A percentile compares a stretch with the other conserved stretches of the same genome.
Conservation (phyloP, 2,888 invertebrate species). For the Ophion ellenae region DNA sequence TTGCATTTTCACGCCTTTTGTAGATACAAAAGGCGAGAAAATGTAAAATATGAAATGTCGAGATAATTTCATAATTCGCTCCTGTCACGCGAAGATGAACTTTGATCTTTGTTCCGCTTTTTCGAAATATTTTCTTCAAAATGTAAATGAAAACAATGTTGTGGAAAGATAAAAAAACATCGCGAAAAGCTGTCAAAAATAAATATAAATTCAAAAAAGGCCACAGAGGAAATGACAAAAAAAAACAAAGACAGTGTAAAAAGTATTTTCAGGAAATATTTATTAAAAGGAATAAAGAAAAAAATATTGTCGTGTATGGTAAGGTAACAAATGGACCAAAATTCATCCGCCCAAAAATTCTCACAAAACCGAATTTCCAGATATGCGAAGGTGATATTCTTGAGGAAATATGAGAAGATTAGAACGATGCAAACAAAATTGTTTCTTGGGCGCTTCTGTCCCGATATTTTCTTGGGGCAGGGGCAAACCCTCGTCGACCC, state of each 20-base stretch:
- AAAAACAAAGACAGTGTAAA: background rate
- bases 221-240: too few relatives aligned
- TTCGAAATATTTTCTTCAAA: too few relatives aligned
- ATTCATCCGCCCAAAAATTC: too few relatives aligned
- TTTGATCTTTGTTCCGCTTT: background rate
- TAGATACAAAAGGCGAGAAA: background rate
- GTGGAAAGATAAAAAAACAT: background rate
- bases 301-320: background rate
- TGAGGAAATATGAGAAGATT: slow-evolving; percentile 8
- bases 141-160: background rate
- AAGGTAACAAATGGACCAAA: background rate
- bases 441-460: background rate
- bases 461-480: background rate
- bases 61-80: background rate
- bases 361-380: too few relatives aligned
- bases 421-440: slow-evolving; percentile 20
- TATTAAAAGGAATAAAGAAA: background rate
- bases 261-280: background rate
- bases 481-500: slow-evolving; percentile 36
- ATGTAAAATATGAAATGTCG: background rate
- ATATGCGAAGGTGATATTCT: too few relatives aligned
- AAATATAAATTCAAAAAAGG: background rate
- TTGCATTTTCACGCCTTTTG: too few relatives aligned
- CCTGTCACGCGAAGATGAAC: slow-evolving; percentile 22
- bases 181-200: background rate